Conservation (phyloP, 1,140 invertebrate species). For the Atta cephalotes region DNA sequence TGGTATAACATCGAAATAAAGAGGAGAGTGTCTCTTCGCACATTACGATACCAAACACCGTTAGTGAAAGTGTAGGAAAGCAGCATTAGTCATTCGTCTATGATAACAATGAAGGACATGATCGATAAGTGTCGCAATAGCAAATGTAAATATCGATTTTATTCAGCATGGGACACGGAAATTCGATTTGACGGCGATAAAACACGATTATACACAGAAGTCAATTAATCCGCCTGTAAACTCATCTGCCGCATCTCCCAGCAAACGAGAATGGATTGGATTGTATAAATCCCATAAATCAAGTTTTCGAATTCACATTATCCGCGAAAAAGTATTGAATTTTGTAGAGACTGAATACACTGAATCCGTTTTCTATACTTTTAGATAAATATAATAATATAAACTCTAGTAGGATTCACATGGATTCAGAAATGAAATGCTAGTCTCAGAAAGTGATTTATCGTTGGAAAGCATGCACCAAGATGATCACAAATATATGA, state of each 20-base stretch:
- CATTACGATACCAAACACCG: slow-evolving; percentile 20
- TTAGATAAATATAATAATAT: too few relatives aligned
- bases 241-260: neutral
- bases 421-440: too few relatives aligned
- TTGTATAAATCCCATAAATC: too few relatives aligned
- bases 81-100: slow-evolving; percentile 8
- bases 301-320: too few relatives aligned
- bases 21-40: neutral
- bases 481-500: too few relatives aligned
- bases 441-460: too few relatives aligned
- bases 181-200: slow-evolving; percentile 28
- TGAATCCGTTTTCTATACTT: too few relatives aligned
- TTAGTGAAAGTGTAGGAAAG: slow-evolving; percentile 11
- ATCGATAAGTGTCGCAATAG: slow-evolving; percentile 35
- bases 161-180: slow-evolving; percentile 15
- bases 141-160: slow-evolving; percentile 18
- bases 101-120: neutral
- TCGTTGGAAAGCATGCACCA: too few relatives aligned
- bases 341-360: too few relatives aligned
- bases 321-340: too few relatives aligned
- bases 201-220: slow-evolving; percentile 31
- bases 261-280: too few relatives aligned
- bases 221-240: slow-evolving; percentile 34
- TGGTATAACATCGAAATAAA: slow-evolving; percentile 35
- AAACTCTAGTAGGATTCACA: too few relatives aligned